phyloP scores from a whole-genome alignment of 1,140 invertebrate genomes.

The Lepidurus apus region DNA sequence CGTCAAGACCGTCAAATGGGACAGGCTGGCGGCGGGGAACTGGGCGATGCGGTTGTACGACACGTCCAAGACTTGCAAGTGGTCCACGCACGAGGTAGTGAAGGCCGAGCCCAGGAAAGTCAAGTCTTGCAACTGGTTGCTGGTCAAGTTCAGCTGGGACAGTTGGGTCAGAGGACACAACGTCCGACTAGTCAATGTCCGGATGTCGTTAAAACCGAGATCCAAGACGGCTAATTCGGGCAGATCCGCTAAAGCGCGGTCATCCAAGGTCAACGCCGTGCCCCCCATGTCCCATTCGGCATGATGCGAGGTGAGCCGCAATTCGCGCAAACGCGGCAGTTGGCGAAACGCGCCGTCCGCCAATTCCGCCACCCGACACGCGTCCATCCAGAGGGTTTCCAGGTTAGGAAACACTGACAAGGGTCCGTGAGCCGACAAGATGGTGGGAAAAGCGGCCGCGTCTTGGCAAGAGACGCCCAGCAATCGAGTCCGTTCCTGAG shows the following conservation, averaged over 20 bases:
- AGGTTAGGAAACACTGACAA: conserved; percentile 26
- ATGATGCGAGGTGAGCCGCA: conserved; percentile 69
- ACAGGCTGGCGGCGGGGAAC: conserved; percentile 63
- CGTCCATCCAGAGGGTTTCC: conserved; percentile 55
- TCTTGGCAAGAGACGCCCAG: conserved; percentile 28
- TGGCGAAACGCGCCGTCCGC: conserved; percentile 70
- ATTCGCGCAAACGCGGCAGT: conserved; percentile 63
- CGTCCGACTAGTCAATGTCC: conserved; percentile 62
- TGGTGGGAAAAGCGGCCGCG: conserved; percentile 29
- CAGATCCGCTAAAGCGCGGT: conserved; percentile 62
- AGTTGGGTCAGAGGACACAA: conserved; percentile 72
- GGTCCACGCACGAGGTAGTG: conserved; percentile 43
- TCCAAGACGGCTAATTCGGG: conserved; percentile 71
- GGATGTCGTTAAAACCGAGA: conserved; percentile 73
- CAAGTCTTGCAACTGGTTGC: conserved; percentile 67
- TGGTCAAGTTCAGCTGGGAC: conserved; percentile 73
- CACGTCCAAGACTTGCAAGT: conserved; percentile 56
- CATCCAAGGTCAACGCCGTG: conserved; percentile 57
- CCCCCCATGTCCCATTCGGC: conserved; percentile 66
- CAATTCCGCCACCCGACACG: conserved; percentile 71
- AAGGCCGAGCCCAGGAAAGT: conserved; percentile 54
- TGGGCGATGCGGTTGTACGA: conserved; percentile 68
- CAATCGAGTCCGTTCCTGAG: conserved; percentile 19
- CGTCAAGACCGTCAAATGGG: conserved; percentile 64
- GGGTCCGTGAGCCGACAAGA: conserved; percentile 23